Conservation (phyloP, 64 coral and sea anemone genomes). For the Hydrozoanthus tunicans region DNA sequence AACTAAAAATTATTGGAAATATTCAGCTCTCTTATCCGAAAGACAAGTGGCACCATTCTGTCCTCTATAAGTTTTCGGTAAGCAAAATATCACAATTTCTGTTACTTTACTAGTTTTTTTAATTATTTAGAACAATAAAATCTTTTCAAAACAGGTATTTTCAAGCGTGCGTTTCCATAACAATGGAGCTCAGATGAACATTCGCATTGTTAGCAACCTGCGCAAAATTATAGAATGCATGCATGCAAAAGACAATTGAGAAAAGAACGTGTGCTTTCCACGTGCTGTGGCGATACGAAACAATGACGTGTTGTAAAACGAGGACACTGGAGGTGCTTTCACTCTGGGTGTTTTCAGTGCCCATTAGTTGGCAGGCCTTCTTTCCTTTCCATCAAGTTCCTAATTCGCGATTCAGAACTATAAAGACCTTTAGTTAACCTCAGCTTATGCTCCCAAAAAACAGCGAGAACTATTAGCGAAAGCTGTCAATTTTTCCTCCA, state of each 20-base stretch:
- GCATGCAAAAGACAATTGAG: constrained; percentile 11
- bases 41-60: not conserved
- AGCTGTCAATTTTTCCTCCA: not conserved
- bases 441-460: not conserved
- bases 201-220: not conserved
- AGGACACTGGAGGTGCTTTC: not conserved
- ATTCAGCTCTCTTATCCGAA: not conserved
- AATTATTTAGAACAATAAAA: not conserved
- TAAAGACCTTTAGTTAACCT: not conserved
- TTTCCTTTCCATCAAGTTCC: no score
- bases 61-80: not conserved
- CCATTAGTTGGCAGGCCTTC: no score
- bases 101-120: not conserved
- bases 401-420: no score
- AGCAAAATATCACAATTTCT: not conserved
- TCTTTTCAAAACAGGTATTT: not conserved
- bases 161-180: not conserved
- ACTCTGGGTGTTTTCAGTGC: not conserved
- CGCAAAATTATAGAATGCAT: not conserved
- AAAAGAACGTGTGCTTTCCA: constrained; percentile 16
- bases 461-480: not conserved
- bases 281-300: not conserved
- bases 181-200: not conserved
- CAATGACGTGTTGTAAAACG: not conserved
- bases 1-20: not conserved